These are phyloP conservation scores for Camponotus pennsylvanicus DNA, from an alignment of 1,140 invertebrate species.

Conservation along the genomic window DNA sequence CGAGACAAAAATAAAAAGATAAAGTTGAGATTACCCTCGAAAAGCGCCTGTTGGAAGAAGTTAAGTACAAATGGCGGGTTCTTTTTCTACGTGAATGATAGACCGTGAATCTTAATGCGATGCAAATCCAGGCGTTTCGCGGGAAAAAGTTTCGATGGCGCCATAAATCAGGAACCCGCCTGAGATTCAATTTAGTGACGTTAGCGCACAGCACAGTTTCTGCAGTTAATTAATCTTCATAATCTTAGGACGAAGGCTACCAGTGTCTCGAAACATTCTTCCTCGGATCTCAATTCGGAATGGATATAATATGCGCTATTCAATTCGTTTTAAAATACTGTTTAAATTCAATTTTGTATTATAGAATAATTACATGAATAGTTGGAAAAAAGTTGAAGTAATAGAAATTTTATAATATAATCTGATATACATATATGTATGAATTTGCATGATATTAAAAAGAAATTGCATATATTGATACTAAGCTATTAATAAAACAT, in stretches of 20 bases:
- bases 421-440: background rate
- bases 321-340: slow-evolving; percentile 2
- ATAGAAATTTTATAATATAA: background rate
- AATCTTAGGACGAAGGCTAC: slow-evolving; percentile 67
- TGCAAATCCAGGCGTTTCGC: slow-evolving; percentile 69
- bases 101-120: slow-evolving; percentile 67
- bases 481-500: background rate
- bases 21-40: slow-evolving; percentile 35
- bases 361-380: slow-evolving; percentile 27
- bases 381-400: background rate
- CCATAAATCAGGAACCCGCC: slow-evolving; percentile 70
- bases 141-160: slow-evolving; percentile 70
- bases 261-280: slow-evolving; percentile 57
- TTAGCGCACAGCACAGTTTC: slow-evolving; percentile 64
- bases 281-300: slow-evolving; percentile 52
- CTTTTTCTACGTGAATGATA: slow-evolving; percentile 63
- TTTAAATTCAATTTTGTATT: slow-evolving; percentile 2
- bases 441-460: background rate
- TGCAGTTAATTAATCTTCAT: slow-evolving; percentile 79
- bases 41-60: slow-evolving; percentile 36
- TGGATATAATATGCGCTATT: slow-evolving; percentile 45
- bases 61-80: slow-evolving; percentile 33
- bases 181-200: slow-evolving; percentile 75
- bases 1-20: slow-evolving; percentile 49
- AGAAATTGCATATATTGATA: background rate